Base-by-base conservation (phyloP, 1,140 invertebrate species). In the Drepana arcuata region DNA sequence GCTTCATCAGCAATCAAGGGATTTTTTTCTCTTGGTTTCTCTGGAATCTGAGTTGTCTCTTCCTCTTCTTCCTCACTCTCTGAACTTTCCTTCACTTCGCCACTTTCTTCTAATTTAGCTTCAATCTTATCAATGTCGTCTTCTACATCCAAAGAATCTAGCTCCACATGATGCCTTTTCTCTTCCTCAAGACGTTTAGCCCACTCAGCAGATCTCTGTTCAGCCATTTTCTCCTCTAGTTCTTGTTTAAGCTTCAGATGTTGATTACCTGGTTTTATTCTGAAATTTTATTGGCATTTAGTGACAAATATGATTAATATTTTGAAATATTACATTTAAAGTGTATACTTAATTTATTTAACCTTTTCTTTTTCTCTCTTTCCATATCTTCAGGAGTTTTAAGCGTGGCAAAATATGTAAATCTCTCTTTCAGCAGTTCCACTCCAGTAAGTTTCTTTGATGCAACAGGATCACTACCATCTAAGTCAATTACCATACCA, bases 161-260 rank as follows among this genome's bases (percentile, higher is more conserved):
- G 38, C 53, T 83, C 72, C 39, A 56, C 57, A 56, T 84, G 81
- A 30, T 81, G 69, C 38, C 80, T 61, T 33, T 83, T 81, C 39
- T 80, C 73, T 52, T 81, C 66, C 43, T 77, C 66, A 15, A 83
- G 37, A 45, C 86, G 86, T 48, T 88, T 86, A 45, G 87, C 84
- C 88, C 89, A 90, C 59, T 90, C 85, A 36, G 89, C 71, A 13
- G 84, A 83, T 29, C 89, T 75, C 47, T 87, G 86, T 24, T 83
- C 71, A 1, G 83, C 82, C 53, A 93, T 92, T 78, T 88, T 73
- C 10, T 86, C 69, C 55, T 89, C 85, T 5, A 93, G 71, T 48
- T 86, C 84, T 45, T 88, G 85, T 63, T 86, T 88, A 21, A 92
- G 69, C 45, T 86, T 85, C 21, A 83, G 55, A 31, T 89, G 74